phyloP scores from a whole-genome alignment of 2,888 invertebrate genomes.

The Galeruca laticollis region DNA sequence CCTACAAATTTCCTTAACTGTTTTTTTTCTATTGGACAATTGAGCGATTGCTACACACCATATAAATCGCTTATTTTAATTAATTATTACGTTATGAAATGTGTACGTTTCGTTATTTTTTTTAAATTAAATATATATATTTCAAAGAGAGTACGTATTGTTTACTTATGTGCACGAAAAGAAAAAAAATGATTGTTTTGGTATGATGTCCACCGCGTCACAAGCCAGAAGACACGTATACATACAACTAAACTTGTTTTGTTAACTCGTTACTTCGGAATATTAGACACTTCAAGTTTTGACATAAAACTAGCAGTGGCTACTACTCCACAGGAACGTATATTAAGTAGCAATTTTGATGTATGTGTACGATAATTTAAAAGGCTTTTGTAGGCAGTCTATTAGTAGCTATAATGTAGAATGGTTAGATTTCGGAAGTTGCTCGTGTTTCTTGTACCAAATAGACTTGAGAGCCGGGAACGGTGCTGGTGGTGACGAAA shows the following conservation, averaged over 20 bases:
- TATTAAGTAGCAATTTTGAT: not conserved
- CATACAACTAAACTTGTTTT: no score
- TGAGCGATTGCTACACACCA: slow-evolving; percentile 51
- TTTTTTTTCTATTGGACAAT: slow-evolving; percentile 38
- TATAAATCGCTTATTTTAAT: slow-evolving; percentile 54
- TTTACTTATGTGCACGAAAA: slow-evolving; percentile 62
- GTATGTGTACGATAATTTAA: slow-evolving; percentile 6
- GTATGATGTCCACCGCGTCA: slow-evolving; percentile 38
- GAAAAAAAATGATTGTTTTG: slow-evolving; percentile 56
- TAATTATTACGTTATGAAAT: slow-evolving; percentile 50
- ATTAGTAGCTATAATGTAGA: slow-evolving; percentile 47
- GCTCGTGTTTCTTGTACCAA: slow-evolving; percentile 86
- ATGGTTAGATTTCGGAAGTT: slow-evolving; percentile 60
- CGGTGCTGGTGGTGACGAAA: slow-evolving; percentile 93
- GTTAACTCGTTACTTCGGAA: not conserved
- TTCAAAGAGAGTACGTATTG: slow-evolving; percentile 59
- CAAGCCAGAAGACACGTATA: slow-evolving; percentile 27
- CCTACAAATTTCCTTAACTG: slow-evolving; percentile 56
- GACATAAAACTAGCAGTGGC: not conserved
- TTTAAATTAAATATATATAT: slow-evolving; percentile 47
- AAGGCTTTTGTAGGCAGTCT: slow-evolving; percentile 36
- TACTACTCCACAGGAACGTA: no score
- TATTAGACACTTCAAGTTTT: not conserved
- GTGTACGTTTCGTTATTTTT: slow-evolving; percentile 56
- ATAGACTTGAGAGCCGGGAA: slow-evolving; percentile 92